Base-by-base conservation (phyloP, 2,113 vertebrate genomes). In the Regulus satrapa region DNA sequence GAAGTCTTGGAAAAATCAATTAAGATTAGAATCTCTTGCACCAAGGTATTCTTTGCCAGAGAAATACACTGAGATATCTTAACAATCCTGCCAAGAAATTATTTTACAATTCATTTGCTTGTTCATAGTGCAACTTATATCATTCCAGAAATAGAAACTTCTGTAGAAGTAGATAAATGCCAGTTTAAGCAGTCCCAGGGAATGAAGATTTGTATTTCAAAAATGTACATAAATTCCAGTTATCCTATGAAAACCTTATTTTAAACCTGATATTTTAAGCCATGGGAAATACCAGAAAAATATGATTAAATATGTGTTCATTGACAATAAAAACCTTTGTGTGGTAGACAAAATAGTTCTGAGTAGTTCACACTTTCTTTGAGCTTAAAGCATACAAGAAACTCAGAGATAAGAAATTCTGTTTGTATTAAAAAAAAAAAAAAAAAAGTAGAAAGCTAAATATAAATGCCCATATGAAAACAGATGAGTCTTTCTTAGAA, bases 301-400 rank as follows among this genome's bases (percentile, higher is more conserved):
- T 64, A 48, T 52, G 18, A 54, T n/a, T 2, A 66, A 82, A 58
- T 54, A 23, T 45, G 4, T 4, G 8, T n/a, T 83, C 10, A 40
- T 17, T 26, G 48, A 28, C 13, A 61, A 14, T 29, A 49, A 81
- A 86, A 54, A 59, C 12, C 0, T 8, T 76, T 49, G 66, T 5
- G 17, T 72, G 8, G 17, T 69, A 51, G 14, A 68, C 13, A 0
- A 0, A 61, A 6, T 21, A 73, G 12, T 66, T 86, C 18, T 0
- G 0, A 64, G 12, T 14, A 56, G 6, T 54, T 80, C 59, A 58
- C 15, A 8, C 2, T 46, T 84, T n/a, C 20, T 12, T 69, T 38
- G 13, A 41, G 13, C 6, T 84, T 26, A 55, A 34, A 6, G 5
- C 40, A 7, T 41, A 11, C 21, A 59, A 62, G 14, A 40, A 69